Conservation (phyloP, 23 tunicate genomes). For the Phallusia fumigata region DNA sequence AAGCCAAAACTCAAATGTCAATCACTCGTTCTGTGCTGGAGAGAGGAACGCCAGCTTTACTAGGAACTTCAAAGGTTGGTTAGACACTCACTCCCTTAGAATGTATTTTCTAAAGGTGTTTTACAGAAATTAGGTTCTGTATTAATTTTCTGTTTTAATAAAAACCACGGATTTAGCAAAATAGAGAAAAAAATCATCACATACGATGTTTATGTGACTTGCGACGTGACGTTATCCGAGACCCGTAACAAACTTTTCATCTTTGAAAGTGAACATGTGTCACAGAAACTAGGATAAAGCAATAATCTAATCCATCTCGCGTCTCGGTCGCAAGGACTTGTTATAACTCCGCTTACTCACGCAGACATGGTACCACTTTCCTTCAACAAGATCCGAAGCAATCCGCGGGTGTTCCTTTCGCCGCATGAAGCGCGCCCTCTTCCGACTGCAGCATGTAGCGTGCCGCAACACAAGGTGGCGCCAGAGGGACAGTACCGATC, state of each 20-base stretch:
- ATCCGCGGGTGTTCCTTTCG: not conserved
- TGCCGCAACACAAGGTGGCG: not conserved
- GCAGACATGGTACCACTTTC: not conserved
- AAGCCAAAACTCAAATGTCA: not conserved
- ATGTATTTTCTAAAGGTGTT: not conserved
- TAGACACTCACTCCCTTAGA: not conserved
- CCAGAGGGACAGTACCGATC: not conserved
- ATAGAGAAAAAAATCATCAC: not conserved
- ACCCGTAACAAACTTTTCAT: no score
- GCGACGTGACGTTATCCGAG: no score
- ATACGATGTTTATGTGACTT: not conserved
- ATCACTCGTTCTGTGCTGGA: conserved; percentile 11
- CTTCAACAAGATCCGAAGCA: not conserved
- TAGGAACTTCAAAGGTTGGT: conserved; percentile 11
- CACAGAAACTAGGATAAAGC: no score
- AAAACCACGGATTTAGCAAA: not conserved
- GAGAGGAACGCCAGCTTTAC: conserved; percentile 20
- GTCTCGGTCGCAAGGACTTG: no score
- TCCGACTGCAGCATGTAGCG: not conserved
- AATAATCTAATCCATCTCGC: no score
- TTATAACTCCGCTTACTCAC: no score
- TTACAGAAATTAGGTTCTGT: no score
- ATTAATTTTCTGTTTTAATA: not conserved
- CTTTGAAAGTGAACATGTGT: no score
- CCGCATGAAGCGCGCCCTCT: conserved; percentile 15